Evolutionary conservation across 2,797 vertebrate genomes (phyloP).

Genomic region (Sebastes diaconus): DNA sequence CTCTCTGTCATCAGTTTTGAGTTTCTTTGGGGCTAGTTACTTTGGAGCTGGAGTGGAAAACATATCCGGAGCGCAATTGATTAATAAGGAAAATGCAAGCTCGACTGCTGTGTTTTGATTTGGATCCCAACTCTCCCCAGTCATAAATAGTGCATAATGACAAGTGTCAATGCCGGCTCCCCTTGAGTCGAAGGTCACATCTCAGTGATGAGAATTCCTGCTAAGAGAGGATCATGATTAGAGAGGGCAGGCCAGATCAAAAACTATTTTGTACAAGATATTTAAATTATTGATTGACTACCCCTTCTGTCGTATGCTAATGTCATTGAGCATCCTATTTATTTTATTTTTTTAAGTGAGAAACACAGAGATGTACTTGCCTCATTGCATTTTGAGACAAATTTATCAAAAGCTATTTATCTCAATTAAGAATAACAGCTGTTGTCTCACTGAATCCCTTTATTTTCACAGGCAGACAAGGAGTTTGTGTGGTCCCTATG

Average conservation of each 20-base stretch:
- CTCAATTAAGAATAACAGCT: constrained; percentile 38
- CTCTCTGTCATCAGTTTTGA: constrained; percentile 80
- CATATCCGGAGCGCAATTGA: constrained; percentile 69
- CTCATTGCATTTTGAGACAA: constrained; percentile 23
- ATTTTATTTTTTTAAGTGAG: constrained; percentile 53
- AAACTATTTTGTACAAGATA: constrained; percentile 76
- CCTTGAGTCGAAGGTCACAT: constrained; percentile 82
- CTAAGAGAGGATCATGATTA: constrained; percentile 70
- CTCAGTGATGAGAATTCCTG: constrained; percentile 60
- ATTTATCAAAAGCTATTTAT: constrained; percentile 32
- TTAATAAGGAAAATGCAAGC: constrained; percentile 76
- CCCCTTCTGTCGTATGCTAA: constrained; percentile 72
- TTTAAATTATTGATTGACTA: constrained; percentile 79
- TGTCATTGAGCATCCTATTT: constrained; percentile 62
- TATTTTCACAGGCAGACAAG: constrained; percentile 89
- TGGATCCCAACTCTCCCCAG: constrained; percentile 67
- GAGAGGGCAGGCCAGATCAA: constrained; percentile 71
- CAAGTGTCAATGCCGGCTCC: constrained; percentile 81
- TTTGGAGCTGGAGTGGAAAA: constrained; percentile 74
- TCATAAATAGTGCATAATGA: constrained; percentile 84
- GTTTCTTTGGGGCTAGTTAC: constrained; percentile 78
- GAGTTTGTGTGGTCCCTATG: constrained; percentile 97
- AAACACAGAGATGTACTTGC: constrained; percentile 37
- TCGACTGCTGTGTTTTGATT: constrained; percentile 75
- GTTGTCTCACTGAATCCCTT: constrained; percentile 44